Base-by-base conservation (phyloP, 2,888 invertebrate species). In the Andrena marginata region DNA sequence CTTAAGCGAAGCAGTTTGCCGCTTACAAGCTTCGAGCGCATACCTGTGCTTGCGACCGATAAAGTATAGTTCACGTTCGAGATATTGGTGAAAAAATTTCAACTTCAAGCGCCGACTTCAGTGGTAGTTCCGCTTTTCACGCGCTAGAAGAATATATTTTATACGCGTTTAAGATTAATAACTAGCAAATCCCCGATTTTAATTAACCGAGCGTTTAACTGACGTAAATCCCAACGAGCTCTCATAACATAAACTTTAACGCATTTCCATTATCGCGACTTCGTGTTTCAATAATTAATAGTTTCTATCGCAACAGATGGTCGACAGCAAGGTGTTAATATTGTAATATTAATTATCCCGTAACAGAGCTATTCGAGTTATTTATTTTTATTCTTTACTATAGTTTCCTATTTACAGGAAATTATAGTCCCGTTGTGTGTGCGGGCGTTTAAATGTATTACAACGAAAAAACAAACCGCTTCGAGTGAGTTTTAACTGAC, bases 1-100 rank as follows among this genome's bases (percentile, higher is more conserved):
- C 48, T 73, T 70, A 59, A 59, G 87, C 77, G 77, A 84, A 63
- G 62, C 91, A 93, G 93, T 93, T 87, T 81, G 86, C 87, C 76
- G 86, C 87, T 85, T 89, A 89, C 92, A 87, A 89, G 87, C 89
- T 85, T 78, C 84, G 89, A 82, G 89, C 80, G 85, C 83, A 85
- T 88, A 90, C 82, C 85, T 85, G 86, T 67, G 69, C 49, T 60
- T 42, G 31, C 33, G 62, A 13, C 16, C 5, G 35, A 23, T 10
- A 3, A 60, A 62, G 33, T 31, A 7, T 60, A 49, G 51, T 64
- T 67, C 60, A 65, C 7, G 26, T 23, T 26, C 42, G 16, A 23
- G 35, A 23, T 23, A 26, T 42, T 42, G 4, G 42, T 42, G 42
- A 42, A 16, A 42, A 5, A 42, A 42, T 42, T 13, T 42, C 16